These are phyloP conservation scores for Hydrocynus forskahlii DNA, from an alignment of 2,797 vertebrate genomes.

Conservation along the genomic window DNA sequence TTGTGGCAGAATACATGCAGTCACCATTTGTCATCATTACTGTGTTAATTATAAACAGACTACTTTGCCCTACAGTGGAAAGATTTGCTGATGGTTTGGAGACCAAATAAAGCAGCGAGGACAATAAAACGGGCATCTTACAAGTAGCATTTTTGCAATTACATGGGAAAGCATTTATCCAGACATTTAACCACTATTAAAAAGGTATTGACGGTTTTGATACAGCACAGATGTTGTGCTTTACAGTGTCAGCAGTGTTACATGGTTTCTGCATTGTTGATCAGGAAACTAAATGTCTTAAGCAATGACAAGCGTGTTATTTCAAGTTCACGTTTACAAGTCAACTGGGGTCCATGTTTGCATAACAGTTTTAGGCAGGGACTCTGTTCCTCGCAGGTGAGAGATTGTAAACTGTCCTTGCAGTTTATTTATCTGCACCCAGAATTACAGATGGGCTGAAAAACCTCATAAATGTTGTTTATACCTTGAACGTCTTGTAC, in stretches of 20 bases:
- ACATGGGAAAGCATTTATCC: conserved; percentile 3
- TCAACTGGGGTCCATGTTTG: neutral
- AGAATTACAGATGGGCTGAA: neutral
- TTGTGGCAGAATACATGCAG: conserved; percentile 16
- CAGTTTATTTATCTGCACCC: neutral
- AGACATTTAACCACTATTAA: conserved; percentile 9
- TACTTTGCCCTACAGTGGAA: neutral
- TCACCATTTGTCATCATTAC: conserved; percentile 26
- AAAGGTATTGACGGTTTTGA: neutral
- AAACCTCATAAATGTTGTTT: neutral
- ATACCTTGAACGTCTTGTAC: neutral
- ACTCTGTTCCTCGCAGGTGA: neutral
- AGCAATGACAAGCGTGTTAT: neutral
- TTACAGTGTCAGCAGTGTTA: neutral
- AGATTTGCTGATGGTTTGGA: neutral
- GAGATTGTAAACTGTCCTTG: conserved; percentile 3
- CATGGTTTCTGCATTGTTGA: neutral
- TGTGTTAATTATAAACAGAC: conserved; percentile 34
- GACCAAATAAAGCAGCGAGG: neutral
- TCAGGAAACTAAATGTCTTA: neutral
- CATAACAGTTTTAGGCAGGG: too few relatives aligned
- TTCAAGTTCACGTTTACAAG: neutral
- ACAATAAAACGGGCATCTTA: neutral
- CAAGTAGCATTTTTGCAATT: conserved; percentile 8
- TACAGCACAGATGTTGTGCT: neutral